Conservation (phyloP, 2,797 vertebrate genomes). For the Sebastes aleutianus region DNA sequence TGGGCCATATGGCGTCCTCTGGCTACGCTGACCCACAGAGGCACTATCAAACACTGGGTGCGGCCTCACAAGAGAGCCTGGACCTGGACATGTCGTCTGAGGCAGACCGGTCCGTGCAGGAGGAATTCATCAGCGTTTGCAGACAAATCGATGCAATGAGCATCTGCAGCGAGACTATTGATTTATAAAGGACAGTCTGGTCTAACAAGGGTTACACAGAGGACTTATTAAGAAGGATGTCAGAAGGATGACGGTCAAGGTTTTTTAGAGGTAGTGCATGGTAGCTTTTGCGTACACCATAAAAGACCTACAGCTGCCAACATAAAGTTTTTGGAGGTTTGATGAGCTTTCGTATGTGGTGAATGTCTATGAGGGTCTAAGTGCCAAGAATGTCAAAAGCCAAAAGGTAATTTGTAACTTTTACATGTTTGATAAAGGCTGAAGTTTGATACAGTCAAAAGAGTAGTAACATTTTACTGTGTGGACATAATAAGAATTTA, state of each 20-base stretch:
- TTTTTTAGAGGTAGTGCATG: constrained; percentile 46
- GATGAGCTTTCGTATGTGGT: constrained; percentile 43
- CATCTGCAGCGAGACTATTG: constrained; percentile 91
- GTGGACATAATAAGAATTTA: constrained; percentile 35
- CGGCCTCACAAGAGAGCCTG: constrained; percentile 83
- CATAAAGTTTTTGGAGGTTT: constrained; percentile 32
- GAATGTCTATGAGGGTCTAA: constrained; percentile 62
- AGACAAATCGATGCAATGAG: constrained; percentile 89
- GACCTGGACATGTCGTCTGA: constrained; percentile 71
- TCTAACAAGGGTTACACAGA: constrained; percentile 25
- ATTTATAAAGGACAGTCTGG: constrained; percentile 80
- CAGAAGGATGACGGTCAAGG: constrained; percentile 2
- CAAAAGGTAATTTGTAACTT: constrained; percentile 76
- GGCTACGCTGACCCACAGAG: constrained; percentile 66
- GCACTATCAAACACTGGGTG: constrained; percentile 80
- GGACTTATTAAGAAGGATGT: constrained; percentile 13
- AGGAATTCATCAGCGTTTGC: constrained; percentile 88
- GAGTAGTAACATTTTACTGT: constrained; percentile 52
- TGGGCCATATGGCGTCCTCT: neutral
- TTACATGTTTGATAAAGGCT: constrained; percentile 72
- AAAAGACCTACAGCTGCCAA: constrained; percentile 46
- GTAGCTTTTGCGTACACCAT: constrained; percentile 33
- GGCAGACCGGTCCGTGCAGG: constrained; percentile 84
- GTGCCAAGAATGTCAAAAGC: constrained; percentile 78
- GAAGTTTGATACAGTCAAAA: constrained; percentile 59